Evolutionary conservation across 2,113 vertebrate genomes (phyloP).

Genomic region (Thunnus maccoyii): DNA sequence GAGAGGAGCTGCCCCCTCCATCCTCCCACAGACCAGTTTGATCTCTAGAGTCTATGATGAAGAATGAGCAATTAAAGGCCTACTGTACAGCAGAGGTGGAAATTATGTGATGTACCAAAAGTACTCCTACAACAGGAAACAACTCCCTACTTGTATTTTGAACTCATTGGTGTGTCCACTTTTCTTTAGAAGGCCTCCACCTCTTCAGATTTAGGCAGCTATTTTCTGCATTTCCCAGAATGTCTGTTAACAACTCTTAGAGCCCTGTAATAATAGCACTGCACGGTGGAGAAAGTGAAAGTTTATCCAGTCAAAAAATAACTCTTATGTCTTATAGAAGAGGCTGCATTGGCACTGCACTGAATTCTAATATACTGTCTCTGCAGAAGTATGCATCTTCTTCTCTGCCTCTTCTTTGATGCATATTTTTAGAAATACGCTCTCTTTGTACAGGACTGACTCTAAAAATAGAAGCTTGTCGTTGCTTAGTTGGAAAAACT

Average conservation of each 20-base stretch:
- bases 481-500: not conserved
- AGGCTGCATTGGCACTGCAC: not conserved
- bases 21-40: conserved; percentile 15
- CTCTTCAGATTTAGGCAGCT: not conserved
- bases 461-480: not conserved
- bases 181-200: not conserved
- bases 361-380: not conserved
- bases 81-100: not conserved
- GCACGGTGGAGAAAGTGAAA: not conserved
- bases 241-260: not conserved
- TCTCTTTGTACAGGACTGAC: not conserved
- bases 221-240: not conserved
- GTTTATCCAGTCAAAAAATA: not conserved
- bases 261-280: not conserved
- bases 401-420: not conserved
- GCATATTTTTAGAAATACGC: not conserved
- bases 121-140: not conserved
- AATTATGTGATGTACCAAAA: conserved; percentile 10
- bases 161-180: not conserved
- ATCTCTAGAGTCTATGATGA: conserved; percentile 20
- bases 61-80: conserved; percentile 26
- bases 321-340: too few species aligned
- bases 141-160: not conserved
- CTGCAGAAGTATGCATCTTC: not conserved
- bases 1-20: conserved; percentile 29